Evolutionary conservation across 2,888 invertebrate species (phyloP).

Genomic region (Ophion costatus): DNA sequence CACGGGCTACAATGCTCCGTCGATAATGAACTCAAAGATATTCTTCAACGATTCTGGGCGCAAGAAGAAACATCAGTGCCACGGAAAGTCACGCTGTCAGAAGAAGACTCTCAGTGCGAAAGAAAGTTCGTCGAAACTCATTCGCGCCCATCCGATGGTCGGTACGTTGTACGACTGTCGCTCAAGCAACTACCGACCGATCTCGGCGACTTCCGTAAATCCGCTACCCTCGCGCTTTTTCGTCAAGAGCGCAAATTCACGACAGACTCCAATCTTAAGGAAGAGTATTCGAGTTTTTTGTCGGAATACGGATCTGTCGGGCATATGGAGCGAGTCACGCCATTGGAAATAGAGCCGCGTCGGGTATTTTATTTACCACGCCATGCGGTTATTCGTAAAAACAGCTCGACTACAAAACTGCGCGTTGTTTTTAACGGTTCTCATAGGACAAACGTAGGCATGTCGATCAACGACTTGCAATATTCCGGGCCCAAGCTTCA

Average conservation of each 20-base stretch:
- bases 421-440: background rate
- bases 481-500: conserved; percentile 12
- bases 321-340: conserved; percentile 36
- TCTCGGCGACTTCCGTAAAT: background rate
- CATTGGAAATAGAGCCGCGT: background rate
- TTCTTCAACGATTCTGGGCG: conserved; percentile 43
- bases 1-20: conserved; percentile 41
- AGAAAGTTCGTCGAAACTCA: conserved; percentile 29
- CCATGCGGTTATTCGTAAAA: background rate
- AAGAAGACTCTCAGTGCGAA: conserved; percentile 53
- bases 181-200: conserved; percentile 5
- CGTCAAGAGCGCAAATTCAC: conserved; percentile 24
- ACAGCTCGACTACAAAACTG: background rate
- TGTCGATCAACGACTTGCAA: conserved; percentile 29
- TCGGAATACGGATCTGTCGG: conserved; percentile 43
- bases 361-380: background rate
- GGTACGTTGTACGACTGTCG: conserved; percentile 45
- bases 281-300: conserved; percentile 34
- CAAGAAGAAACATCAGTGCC: conserved; percentile 29
- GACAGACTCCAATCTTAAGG: background rate
- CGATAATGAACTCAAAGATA: conserved; percentile 39
- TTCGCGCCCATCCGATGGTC: conserved; percentile 20
- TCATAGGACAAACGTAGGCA: conserved; percentile 1
- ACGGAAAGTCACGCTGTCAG: background rate
- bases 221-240: conserved; percentile 14